phyloP scores from a whole-genome alignment of 2,113 vertebrate genomes.

The Lethenteron reissneri region DNA sequence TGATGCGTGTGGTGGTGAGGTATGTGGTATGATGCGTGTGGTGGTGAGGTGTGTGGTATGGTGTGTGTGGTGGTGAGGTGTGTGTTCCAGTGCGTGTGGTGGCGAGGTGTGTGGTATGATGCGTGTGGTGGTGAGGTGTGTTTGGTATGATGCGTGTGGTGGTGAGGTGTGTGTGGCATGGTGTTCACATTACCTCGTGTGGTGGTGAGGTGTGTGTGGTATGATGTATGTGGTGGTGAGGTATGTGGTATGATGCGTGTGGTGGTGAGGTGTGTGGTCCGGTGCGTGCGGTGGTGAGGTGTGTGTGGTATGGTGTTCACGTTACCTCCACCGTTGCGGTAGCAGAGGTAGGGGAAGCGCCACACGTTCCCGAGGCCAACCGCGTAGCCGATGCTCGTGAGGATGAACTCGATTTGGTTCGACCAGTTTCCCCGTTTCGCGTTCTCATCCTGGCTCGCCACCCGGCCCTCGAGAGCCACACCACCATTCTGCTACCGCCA shows the following conservation, averaged over 20 bases:
- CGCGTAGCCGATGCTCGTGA: conserved; percentile 93
- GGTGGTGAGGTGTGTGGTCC: too few species aligned
- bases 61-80: not conserved
- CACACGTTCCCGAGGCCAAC: conserved; percentile 96
- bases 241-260: too few species aligned
- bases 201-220: too few species aligned
- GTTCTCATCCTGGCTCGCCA: conserved; percentile 62
- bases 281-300: too few species aligned
- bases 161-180: too few species aligned
- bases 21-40: too few species aligned
- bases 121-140: too few species aligned
- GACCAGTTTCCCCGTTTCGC: conserved; percentile 83
- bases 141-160: too few species aligned
- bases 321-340: conserved; percentile 90
- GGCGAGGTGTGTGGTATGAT: too few species aligned
- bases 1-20: too few species aligned
- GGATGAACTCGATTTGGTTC: conserved; percentile 95
- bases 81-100: too few species aligned
- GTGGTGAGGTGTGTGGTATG: not conserved
- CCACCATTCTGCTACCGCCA: conserved; percentile 50
- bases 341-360: conserved; percentile 98
- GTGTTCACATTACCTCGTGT: not conserved
- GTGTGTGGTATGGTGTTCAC: not conserved
- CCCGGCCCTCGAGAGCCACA: conserved; percentile 51
- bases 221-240: too few species aligned